phyloP scores from a whole-genome alignment of 2,888 invertebrate genomes.

The Drosophila neotestacea region DNA sequence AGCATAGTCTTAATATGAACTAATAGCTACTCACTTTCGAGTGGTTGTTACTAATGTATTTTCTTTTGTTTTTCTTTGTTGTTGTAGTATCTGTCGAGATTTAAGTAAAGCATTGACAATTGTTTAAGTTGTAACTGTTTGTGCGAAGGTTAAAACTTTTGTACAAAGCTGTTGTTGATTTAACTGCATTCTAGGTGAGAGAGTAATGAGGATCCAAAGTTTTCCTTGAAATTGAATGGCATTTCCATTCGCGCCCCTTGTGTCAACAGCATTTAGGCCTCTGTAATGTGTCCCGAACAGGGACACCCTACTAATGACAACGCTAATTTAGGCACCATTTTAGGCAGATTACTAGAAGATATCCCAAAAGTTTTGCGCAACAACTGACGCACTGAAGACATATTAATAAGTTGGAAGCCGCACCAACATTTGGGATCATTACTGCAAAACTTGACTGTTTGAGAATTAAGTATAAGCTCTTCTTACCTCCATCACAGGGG shows the following conservation, averaged over 20 bases:
- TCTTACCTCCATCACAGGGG: conserved; percentile 84
- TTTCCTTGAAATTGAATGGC: conserved; percentile 28
- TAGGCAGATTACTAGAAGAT: conserved; percentile 37
- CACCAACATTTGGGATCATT: conserved; percentile 37
- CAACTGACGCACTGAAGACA: conserved; percentile 63
- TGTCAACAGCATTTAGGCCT: conserved; percentile 23
- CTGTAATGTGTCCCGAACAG: conserved; percentile 16
- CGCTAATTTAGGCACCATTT: conserved; percentile 69
- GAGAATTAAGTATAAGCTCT: conserved; percentile 19
- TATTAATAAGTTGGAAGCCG: conserved; percentile 48
- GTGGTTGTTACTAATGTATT: conserved; percentile 35
- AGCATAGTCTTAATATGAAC: conserved; percentile 16
- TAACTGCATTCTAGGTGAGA: conserved; percentile 19
- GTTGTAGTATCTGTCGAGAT: conserved; percentile 42
- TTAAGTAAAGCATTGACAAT: conserved; percentile 74
- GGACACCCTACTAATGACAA: conserved; percentile 63
- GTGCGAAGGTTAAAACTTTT: conserved; percentile 48
- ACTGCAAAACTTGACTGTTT: conserved; percentile 27
- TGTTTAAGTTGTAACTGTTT: conserved; percentile 42
- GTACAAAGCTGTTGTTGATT: conserved; percentile 43
- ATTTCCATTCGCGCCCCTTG: conserved; percentile 21
- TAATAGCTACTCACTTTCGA: conserved; percentile 50
- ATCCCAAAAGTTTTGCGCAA: conserved; percentile 48
- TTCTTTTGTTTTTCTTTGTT: conserved; percentile 31
- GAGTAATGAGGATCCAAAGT: conserved; percentile 19